Conservation (phyloP, 2,888 invertebrate genomes). For the Apomyelois bistriatella region DNA sequence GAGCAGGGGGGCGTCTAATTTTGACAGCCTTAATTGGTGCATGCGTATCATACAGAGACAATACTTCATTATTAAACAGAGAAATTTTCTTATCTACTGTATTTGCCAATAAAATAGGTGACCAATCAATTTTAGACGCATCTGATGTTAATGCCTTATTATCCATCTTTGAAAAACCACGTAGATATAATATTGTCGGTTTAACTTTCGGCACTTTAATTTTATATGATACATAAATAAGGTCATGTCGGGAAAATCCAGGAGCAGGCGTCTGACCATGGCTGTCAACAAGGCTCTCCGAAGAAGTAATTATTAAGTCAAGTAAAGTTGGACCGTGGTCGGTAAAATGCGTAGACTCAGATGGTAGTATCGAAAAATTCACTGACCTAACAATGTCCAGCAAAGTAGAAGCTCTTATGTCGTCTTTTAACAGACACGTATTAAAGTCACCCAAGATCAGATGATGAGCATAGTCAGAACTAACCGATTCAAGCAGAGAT, state of each 20-base stretch:
- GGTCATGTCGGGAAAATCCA: not conserved
- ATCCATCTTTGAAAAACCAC: not conserved
- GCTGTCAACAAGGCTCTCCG: not conserved
- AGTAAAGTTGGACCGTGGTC: not conserved
- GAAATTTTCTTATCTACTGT: too few relatives aligned
- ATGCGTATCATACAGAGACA: not conserved
- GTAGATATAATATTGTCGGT: not conserved
- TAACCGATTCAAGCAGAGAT: too few relatives aligned
- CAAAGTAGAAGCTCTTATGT: not conserved
- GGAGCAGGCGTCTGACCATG: not conserved
- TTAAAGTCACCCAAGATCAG: too few relatives aligned
- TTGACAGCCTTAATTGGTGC: not conserved
- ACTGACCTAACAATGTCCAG: not conserved
- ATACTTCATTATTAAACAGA: not conserved
- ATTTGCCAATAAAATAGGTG: too few relatives aligned
- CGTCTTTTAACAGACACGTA: too few relatives aligned
- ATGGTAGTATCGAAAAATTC: not conserved
- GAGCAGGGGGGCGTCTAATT: conserved; percentile 9
- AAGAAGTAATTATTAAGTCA: not conserved
- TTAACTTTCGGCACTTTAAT: conserved; percentile 17
- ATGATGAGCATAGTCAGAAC: too few relatives aligned
- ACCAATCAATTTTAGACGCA: too few relatives aligned
- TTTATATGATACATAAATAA: conserved; percentile 22
- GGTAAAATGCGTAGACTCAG: not conserved
- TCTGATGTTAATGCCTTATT: too few relatives aligned